Percentiles rank a stretch among this genome's conserved stretches.
Conservation (phyloP, 2,888 invertebrate species). For the Biston stratarius region DNA sequence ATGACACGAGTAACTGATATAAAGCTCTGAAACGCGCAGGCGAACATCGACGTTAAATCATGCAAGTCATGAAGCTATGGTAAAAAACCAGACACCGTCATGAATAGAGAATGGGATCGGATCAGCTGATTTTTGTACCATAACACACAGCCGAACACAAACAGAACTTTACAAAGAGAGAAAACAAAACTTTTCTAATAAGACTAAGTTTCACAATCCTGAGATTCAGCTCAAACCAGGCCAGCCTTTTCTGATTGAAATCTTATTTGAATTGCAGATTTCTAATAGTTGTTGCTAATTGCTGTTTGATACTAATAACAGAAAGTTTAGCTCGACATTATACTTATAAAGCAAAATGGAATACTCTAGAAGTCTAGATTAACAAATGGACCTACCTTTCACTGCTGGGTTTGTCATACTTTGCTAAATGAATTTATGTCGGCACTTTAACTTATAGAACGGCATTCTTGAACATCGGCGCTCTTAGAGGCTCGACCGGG, state of each 20-base stretch:
- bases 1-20: constrained; percentile 24
- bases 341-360: constrained; percentile 26
- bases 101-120: constrained; percentile 34
- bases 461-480: constrained; percentile 45
- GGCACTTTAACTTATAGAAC: constrained; percentile 47
- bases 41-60: constrained; percentile 31
- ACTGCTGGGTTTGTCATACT: constrained; percentile 51
- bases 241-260: constrained; percentile 35
- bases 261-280: constrained; percentile 41
- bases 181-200: constrained; percentile 34
- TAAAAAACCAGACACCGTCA: constrained; percentile 27
- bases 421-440: constrained; percentile 48
- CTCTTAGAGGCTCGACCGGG: constrained; percentile 44
- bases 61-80: constrained; percentile 38
- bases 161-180: constrained; percentile 29
- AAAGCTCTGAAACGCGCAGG: constrained; percentile 27
- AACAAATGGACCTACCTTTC: constrained; percentile 50
- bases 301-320: constrained; percentile 22
- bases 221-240: constrained; percentile 14
- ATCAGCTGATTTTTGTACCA: constrained; percentile 46
- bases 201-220: constrained; percentile 20
- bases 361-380: constrained; percentile 37
- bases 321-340: constrained; percentile 21
- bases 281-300: constrained; percentile 28
- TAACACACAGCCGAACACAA: constrained; percentile 25